phyloP scores from a whole-genome alignment of 2,797 vertebrate species.

The Manis javanica region DNA sequence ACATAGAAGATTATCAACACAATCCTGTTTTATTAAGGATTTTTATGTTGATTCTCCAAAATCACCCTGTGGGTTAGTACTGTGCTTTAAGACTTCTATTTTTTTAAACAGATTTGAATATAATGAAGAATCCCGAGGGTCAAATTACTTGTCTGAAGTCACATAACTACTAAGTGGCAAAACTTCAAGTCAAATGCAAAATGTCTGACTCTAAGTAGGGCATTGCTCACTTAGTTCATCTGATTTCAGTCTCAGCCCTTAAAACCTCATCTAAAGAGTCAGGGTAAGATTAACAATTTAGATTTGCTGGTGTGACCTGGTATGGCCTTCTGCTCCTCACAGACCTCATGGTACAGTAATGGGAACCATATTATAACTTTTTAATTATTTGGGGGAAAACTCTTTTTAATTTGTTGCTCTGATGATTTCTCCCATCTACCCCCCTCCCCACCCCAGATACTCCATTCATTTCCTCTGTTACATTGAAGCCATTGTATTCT shows the following conservation, averaged over 20 bases:
- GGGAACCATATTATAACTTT: neutral
- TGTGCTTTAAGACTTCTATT: neutral
- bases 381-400: neutral
- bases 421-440: neutral
- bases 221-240: neutral
- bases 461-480: neutral
- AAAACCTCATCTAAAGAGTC: neutral
- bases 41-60: neutral
- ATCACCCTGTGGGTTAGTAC: neutral
- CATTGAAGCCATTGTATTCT: neutral
- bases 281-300: neutral
- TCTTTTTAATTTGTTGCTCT: neutral
- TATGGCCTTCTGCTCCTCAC: neutral
- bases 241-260: neutral
- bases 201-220: neutral
- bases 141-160: neutral
- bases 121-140: neutral
- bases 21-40: neutral
- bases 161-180: neutral
- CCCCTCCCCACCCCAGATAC: neutral
- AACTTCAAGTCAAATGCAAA: neutral
- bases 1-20: neutral
- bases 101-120: neutral
- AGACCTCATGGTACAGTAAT: neutral
- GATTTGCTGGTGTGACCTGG: neutral